A percentile compares a stretch with the other conserved stretches of the same genome.
Conservation (phyloP, 2,797 vertebrate genomes). For the Poecilia velifera region DNA sequence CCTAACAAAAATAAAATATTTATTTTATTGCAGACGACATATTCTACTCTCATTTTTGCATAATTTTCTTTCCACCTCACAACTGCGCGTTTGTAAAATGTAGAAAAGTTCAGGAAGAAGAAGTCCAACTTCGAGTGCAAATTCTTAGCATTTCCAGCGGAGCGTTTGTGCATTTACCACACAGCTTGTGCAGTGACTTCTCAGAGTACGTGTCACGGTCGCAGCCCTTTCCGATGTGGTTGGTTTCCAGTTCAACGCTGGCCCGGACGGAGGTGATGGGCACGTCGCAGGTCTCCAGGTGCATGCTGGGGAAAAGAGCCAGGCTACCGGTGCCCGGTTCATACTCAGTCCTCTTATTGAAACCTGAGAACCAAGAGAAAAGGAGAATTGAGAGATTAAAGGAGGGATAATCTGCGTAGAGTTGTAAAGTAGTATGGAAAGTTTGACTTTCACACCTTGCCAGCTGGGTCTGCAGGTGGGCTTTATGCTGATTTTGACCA, state of each 20-base stretch:
- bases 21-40: neutral
- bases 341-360: constrained; percentile 94
- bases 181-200: constrained; percentile 96
- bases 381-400: constrained; percentile 15
- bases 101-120: neutral
- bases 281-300: constrained; percentile 92
- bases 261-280: constrained; percentile 90
- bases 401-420: constrained; percentile 11
- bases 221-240: constrained; percentile 97
- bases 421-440: constrained; percentile 10
- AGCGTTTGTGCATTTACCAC: constrained; percentile 79
- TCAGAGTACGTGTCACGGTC: constrained; percentile 98
- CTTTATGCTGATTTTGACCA: constrained; percentile 95
- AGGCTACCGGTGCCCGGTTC: constrained; percentile 94
- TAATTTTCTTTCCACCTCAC: neutral
- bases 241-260: constrained; percentile 92
- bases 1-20: neutral
- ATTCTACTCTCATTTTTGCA: neutral
- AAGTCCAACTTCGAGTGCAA: neutral
- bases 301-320: constrained; percentile 92
- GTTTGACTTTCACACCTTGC: constrained; percentile 86
- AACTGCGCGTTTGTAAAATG: neutral
- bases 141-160: neutral
- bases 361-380: constrained; percentile 79
- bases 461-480: constrained; percentile 96